phyloP scores from a whole-genome alignment of 2,888 invertebrate species.

The Coecobrya sp. region DNA sequence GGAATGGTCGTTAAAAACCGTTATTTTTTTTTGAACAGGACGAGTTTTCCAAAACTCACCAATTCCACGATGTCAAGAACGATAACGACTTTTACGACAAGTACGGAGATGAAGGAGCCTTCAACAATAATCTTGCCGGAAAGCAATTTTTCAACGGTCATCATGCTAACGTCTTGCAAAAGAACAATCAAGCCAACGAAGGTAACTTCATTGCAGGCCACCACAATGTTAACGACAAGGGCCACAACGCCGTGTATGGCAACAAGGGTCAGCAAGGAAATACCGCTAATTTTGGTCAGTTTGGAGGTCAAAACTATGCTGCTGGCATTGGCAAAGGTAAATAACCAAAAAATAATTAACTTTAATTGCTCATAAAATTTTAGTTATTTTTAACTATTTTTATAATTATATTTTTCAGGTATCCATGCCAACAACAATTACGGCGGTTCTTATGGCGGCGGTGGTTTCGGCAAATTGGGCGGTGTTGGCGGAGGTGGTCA shows the following conservation, averaged over 20 bases:
- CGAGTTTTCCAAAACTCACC: conserved; percentile 85
- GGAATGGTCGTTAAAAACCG: no score
- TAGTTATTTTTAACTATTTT: neutral
- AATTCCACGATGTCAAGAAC: conserved; percentile 85
- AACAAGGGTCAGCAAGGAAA: conserved; percentile 84
- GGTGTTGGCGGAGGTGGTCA: conserved; percentile 81
- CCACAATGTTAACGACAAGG: conserved; percentile 84
- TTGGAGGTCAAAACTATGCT: conserved; percentile 81
- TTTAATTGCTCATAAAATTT: neutral
- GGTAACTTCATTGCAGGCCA: conserved; percentile 84
- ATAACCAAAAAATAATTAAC: neutral
- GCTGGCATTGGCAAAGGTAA: conserved; percentile 83
- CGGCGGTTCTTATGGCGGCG: conserved; percentile 82
- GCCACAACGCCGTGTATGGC: conserved; percentile 78
- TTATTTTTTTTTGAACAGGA: no score
- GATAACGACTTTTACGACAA: conserved; percentile 84
- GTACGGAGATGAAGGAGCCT: conserved; percentile 86
- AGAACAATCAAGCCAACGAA: conserved; percentile 83
- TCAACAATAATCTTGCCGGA: conserved; percentile 84
- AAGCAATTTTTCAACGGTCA: conserved; percentile 86
- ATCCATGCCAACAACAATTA: conserved; percentile 83
- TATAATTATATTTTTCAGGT: conserved; percentile 58
- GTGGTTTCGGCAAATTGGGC: conserved; percentile 81
- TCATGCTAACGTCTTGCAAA: conserved; percentile 83
- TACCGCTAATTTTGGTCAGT: conserved; percentile 81